A percentile compares a stretch with the other conserved stretches of the same genome.
phyloP scores from a whole-genome alignment of 2,113 vertebrate genomes.

The Xenus cinereus region DNA sequence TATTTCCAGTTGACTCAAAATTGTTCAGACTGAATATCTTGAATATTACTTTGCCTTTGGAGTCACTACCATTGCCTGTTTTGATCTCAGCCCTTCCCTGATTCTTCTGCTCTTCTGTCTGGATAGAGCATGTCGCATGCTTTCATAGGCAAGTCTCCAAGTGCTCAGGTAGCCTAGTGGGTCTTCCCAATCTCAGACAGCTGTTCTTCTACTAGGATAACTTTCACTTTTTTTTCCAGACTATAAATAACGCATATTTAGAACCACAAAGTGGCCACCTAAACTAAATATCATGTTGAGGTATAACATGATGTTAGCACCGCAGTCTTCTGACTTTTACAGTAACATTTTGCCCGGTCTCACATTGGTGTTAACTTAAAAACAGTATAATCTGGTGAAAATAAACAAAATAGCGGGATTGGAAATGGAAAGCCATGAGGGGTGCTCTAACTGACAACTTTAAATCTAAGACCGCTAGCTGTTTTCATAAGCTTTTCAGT shows the following conservation, averaged over 20 bases:
- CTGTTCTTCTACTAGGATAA: neutral
- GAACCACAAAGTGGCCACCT: neutral
- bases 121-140: fast-evolving
- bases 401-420: neutral
- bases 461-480: neutral
- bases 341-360: neutral
- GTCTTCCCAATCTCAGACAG: neutral
- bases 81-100: neutral
- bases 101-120: neutral
- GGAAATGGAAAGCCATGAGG: neutral
- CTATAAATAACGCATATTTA: neutral
- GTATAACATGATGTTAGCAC: neutral
- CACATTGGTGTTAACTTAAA: neutral
- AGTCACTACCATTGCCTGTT: neutral
- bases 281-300: neutral
- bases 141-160: neutral
- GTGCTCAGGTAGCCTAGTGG: neutral
- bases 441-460: neutral
- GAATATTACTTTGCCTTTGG: neutral
- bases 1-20: neutral
- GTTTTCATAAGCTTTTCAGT: neutral
- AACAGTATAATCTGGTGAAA: neutral
- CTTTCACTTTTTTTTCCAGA: neutral
- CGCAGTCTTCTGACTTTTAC: neutral
- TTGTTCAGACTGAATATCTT: neutral